phyloP scores from a whole-genome alignment of 2,888 invertebrate genomes.

The Spisula solida region DNA sequence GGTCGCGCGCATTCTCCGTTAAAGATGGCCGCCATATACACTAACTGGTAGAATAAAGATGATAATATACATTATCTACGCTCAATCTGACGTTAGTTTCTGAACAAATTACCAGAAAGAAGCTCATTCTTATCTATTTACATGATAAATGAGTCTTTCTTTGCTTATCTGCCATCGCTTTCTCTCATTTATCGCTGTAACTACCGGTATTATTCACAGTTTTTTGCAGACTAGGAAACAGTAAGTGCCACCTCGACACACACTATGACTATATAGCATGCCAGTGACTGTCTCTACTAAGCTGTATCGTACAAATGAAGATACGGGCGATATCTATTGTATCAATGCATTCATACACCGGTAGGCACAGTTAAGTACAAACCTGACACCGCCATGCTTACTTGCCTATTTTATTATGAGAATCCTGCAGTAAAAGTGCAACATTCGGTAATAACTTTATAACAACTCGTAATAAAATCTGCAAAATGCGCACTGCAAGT shows the following conservation, averaged over 20 bases:
- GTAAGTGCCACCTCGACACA: slow-evolving; percentile 55
- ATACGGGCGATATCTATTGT: neutral
- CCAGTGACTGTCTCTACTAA: neutral
- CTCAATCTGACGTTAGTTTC: slow-evolving; percentile 65
- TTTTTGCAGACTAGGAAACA: slow-evolving; percentile 44
- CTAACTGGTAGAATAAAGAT: slow-evolving; percentile 64
- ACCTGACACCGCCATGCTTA: neutral
- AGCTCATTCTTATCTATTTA: slow-evolving; percentile 66
- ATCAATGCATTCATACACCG: neutral
- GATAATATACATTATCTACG: slow-evolving; percentile 64
- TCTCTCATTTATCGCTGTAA: slow-evolving; percentile 65
- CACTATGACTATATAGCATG: neutral
- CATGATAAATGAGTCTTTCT: slow-evolving; percentile 67
- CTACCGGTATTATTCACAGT: slow-evolving; percentile 44
- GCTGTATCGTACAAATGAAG: neutral
- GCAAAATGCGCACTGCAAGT: neutral
- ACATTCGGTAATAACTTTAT: too few relatives aligned
- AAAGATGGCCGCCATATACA: slow-evolving; percentile 64
- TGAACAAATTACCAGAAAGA: slow-evolving; percentile 70
- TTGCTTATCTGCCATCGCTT: slow-evolving; percentile 57
- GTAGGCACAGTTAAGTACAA: slow-evolving; percentile 1
- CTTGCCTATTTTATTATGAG: neutral
- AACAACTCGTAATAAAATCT: neutral
- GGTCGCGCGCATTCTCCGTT: slow-evolving; percentile 52
- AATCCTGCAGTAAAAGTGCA: neutral